phyloP scores from a whole-genome alignment of 2,888 invertebrate species.

The Rhingia rostrata region DNA sequence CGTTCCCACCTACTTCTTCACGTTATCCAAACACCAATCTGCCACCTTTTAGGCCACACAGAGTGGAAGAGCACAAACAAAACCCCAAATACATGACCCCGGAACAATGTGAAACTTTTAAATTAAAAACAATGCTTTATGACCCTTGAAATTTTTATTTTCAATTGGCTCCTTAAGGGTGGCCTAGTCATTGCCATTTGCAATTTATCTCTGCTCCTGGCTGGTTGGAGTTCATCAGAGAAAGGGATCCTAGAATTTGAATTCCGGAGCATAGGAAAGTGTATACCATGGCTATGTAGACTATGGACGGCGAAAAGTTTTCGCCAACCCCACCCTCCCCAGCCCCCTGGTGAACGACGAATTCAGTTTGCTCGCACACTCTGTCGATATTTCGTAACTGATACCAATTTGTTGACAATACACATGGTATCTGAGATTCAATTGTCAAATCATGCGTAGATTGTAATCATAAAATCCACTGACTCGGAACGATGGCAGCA shows the following conservation, averaged over 20 bases:
- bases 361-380: not conserved
- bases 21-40: constrained; percentile 3
- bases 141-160: constrained; percentile 74
- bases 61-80: not conserved
- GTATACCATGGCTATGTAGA: constrained; percentile 17
- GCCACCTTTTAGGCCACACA: constrained; percentile 45
- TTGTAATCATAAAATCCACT: constrained; percentile 76
- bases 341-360: too few relatives aligned
- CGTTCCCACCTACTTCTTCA: not conserved
- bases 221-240: constrained; percentile 41
- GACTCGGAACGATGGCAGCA: constrained; percentile 76
- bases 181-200: constrained; percentile 41
- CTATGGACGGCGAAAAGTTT: constrained; percentile 70
- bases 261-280: constrained; percentile 34
- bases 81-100: constrained; percentile 13
- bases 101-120: constrained; percentile 57
- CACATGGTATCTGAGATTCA: constrained; percentile 76
- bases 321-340: constrained; percentile 26
- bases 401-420: constrained; percentile 76
- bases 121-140: constrained; percentile 74
- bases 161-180: constrained; percentile 67
- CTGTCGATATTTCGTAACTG: constrained; percentile 72
- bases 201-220: constrained; percentile 51
- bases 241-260: constrained; percentile 64
- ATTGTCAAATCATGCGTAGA: constrained; percentile 78